Base-by-base conservation (phyloP, 2,113 vertebrate genomes). In the Amblyornis subalaris region DNA sequence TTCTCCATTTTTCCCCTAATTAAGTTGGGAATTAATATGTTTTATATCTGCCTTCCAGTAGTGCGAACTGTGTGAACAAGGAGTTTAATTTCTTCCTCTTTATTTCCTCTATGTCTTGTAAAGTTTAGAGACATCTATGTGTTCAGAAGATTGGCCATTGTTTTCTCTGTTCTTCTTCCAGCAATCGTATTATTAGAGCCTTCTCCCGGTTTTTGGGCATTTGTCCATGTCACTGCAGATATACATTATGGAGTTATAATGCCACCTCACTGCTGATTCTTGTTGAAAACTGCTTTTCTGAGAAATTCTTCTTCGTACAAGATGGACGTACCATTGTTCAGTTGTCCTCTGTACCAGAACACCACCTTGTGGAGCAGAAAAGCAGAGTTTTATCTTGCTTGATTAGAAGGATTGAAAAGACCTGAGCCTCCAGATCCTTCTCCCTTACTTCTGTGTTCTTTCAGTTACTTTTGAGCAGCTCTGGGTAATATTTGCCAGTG, bases 311-410 rank as follows among this genome's bases (percentile, higher is more conserved):
- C 71, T 64, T 64, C 42, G 20, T 35, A 15, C 38, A 53, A 66
- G 33, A 36, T 66, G 64, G 54, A 77, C 64, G 50, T 62, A 47
- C 67, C 38, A 83, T 88, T 85, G 35, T 55, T 83, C 33, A 44
- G 29, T 88, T 89, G 85, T 94, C 72, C 35, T 93, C 71, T 95
- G 71, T 83, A 82, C 78, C 95, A 47, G 92, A 80, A 83, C 94
- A 95, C 92, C 92, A 95, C 94, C 95, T 93, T 86, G 92, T 96
- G 95, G 94, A 85, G 83, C 25, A 77, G 79, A 42, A 85, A 85
- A 92, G 67, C 82, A 88, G 82, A 80, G 19, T 50, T 85, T 83
- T 45, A 7, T 50, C 29, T 82, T 57, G 8, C 54, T 75, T 74
- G 19, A 6, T 55, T 72, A 38, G 69, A 74, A 85, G 53, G 36